Conservation (phyloP, 2,888 invertebrate species). For the Agrochola lota region DNA sequence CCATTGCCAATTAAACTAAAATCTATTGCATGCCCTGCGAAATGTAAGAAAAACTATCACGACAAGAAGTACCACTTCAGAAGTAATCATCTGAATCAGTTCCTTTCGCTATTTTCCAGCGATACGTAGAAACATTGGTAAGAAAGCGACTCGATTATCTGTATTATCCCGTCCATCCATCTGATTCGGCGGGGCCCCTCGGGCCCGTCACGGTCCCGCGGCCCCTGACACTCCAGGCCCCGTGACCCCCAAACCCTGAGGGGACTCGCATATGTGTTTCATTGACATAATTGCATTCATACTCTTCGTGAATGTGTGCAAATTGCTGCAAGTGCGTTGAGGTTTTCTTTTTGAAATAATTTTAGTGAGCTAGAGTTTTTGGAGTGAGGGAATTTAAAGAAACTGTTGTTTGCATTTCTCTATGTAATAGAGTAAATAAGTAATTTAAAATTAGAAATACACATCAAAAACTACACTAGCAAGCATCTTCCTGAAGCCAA, state of each 20-base stretch:
- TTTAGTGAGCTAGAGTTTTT: not conserved
- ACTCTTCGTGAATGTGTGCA: conserved; percentile 9
- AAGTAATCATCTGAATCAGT: conserved; percentile 31
- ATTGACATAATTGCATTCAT: conserved; percentile 30
- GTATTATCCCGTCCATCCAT: no score
- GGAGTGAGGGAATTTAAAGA: not conserved
- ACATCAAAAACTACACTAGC: not conserved
- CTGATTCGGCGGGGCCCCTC: not conserved
- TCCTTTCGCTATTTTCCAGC: not conserved
- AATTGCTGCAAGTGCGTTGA: not conserved
- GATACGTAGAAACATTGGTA: conserved; percentile 9
- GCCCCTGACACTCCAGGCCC: not conserved
- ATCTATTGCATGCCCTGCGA: not conserved
- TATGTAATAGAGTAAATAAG: not conserved
- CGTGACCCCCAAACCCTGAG: not conserved
- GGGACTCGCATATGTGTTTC: conserved; percentile 10
- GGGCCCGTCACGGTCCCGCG: not conserved
- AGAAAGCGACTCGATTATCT: conserved; percentile 23
- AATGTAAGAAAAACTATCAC: not conserved
- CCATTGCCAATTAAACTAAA: not conserved
- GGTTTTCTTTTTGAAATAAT: conserved; percentile 3
- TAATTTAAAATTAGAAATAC: not conserved
- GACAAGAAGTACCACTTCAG: conserved; percentile 13
- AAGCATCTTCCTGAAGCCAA: not conserved
- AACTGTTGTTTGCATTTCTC: not conserved